Evolutionary conservation across 2,113 vertebrate genomes (phyloP).

Genomic region (Notechis scutatus): DNA sequence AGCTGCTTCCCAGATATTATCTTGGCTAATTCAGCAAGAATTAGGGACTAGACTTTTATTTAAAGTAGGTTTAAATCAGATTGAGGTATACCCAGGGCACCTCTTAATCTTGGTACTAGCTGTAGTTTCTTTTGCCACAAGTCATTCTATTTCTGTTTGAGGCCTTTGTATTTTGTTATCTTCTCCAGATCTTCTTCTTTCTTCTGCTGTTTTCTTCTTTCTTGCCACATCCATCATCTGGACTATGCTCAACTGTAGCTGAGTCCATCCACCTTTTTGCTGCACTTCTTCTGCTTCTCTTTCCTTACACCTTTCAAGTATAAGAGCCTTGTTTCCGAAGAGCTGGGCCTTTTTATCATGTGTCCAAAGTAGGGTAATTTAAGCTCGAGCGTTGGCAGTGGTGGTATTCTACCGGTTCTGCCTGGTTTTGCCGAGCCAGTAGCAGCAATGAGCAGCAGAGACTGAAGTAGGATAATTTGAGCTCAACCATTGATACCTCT

Average conservation of each 20-base stretch:
- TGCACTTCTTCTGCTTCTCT: background rate
- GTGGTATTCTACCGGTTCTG: no score
- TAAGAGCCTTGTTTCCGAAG: background rate
- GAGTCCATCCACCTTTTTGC: background rate
- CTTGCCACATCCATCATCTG: background rate
- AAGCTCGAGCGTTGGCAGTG: background rate
- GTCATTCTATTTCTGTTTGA: background rate
- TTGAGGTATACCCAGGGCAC: background rate
- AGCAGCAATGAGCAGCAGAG: no score
- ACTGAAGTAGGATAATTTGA: no score
- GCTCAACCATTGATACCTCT: background rate
- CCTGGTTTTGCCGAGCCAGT: no score
- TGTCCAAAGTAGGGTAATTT: background rate
- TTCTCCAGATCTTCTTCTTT: background rate
- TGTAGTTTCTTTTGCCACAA: background rate
- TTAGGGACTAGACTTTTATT: background rate
- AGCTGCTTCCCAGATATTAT: no score
- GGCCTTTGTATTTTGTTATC: background rate
- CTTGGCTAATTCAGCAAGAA: background rate
- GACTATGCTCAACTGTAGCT: background rate
- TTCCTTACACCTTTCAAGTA: background rate
- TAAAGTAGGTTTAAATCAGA: background rate
- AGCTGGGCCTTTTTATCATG: background rate
- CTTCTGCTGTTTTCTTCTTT: background rate
- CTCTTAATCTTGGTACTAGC: background rate